Conservation (phyloP, 2,888 invertebrate species). For the Lithophane semibrunnea region DNA sequence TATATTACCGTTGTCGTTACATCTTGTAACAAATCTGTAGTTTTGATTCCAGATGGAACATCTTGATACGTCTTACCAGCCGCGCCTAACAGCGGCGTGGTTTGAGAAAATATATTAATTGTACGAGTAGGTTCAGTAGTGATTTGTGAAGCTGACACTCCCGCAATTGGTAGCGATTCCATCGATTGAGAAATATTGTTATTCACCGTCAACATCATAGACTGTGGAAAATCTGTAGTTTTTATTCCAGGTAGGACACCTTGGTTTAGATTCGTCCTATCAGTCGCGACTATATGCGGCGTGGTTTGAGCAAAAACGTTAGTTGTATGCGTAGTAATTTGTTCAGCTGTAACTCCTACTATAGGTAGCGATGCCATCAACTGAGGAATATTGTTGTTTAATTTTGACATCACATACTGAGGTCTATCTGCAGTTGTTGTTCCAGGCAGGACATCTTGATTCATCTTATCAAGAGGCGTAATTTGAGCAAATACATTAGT, state of each 20-base stretch:
- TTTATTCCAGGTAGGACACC: not conserved
- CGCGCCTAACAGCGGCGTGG: not conserved
- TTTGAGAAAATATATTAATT: not conserved
- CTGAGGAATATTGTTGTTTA: not conserved
- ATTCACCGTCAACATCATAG: too few relatives aligned
- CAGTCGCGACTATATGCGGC: not conserved
- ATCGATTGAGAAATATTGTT: not conserved
- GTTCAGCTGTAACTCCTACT: not conserved
- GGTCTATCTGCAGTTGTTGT: conserved; percentile 5
- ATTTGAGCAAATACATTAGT: not conserved
- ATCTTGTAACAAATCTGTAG: conserved; percentile 4
- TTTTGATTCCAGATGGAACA: not conserved
- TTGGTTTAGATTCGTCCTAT: not conserved
- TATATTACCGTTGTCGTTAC: not conserved
- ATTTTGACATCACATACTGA: not conserved
- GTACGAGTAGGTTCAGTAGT: not conserved
- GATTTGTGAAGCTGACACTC: not conserved
- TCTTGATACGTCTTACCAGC: not conserved
- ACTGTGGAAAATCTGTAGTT: conserved; percentile 1
- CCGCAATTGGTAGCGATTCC: not conserved
- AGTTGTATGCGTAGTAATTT: not conserved
- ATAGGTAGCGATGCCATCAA: not conserved
- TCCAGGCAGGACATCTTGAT: not conserved
- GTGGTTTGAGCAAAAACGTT: not conserved
- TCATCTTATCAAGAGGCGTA: not conserved